phyloP scores from a whole-genome alignment of 2,888 invertebrate genomes.

The Microplitis manilae region DNA sequence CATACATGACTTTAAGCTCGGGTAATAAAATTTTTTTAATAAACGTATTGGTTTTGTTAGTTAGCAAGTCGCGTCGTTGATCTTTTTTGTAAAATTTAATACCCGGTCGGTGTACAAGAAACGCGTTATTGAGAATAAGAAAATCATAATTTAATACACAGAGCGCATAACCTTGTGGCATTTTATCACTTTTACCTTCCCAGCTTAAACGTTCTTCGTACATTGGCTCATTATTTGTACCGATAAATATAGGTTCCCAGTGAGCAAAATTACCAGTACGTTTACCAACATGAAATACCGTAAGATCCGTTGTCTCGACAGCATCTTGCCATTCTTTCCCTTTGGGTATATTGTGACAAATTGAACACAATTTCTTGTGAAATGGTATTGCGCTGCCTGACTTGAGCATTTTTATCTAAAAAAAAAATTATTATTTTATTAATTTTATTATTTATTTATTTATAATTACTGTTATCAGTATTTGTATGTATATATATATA shows the following conservation, averaged over 20 bases:
- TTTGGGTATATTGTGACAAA: slow-evolving; percentile 90
- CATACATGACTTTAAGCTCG: slow-evolving; percentile 88
- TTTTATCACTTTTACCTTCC: slow-evolving; percentile 96
- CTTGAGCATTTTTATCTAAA: slow-evolving; percentile 79
- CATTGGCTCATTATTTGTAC: slow-evolving; percentile 88
- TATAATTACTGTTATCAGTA: background rate
- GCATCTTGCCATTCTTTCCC: slow-evolving; percentile 88
- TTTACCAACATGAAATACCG: slow-evolving; percentile 89
- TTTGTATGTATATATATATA: background rate
- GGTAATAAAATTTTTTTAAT: slow-evolving; percentile 87
- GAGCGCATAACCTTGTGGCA: slow-evolving; percentile 95
- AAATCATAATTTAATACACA: slow-evolving; percentile 94
- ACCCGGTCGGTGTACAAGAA: slow-evolving; percentile 92
- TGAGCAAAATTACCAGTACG: slow-evolving; percentile 84
- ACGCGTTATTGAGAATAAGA: slow-evolving; percentile 93
- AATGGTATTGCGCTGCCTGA: slow-evolving; percentile 90
- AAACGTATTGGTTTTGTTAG: slow-evolving; percentile 83
- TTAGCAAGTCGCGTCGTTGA: slow-evolving; percentile 82
- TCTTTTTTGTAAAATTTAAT: slow-evolving; percentile 89
- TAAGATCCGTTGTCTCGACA: slow-evolving; percentile 80
- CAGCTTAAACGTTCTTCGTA: slow-evolving; percentile 94
- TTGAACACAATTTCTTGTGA: slow-evolving; percentile 91
- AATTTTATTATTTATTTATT: background rate
- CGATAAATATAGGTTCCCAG: slow-evolving; percentile 96
- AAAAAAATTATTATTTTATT: background rate